phyloP scores from a whole-genome alignment of 2,888 invertebrate species.

The Hyles lineata region DNA sequence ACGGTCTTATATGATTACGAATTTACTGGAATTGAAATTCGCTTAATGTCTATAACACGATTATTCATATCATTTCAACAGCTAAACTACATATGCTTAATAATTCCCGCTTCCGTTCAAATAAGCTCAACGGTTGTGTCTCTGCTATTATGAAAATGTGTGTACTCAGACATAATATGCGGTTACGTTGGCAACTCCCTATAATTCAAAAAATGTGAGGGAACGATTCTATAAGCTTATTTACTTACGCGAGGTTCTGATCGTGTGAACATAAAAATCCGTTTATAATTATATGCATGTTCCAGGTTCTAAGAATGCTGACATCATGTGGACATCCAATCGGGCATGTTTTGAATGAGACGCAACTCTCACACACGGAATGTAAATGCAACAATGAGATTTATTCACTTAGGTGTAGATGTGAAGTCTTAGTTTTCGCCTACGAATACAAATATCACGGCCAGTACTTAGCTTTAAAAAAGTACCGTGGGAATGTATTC shows the following conservation, averaged over 20 bases:
- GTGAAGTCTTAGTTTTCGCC: not conserved
- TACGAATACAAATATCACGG: not conserved
- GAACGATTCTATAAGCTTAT: not conserved
- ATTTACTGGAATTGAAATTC: no score
- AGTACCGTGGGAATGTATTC: not conserved
- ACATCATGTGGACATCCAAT: not conserved
- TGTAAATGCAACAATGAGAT: not conserved
- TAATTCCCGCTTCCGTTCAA: no score
- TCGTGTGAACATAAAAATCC: not conserved
- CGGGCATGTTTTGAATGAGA: not conserved
- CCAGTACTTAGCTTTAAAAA: not conserved
- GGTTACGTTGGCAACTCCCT: not conserved
- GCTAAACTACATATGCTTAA: no score
- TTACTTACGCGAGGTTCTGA: not conserved
- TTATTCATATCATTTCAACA: no score
- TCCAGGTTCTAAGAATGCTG: conserved; percentile 4
- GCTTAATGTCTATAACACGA: no score
- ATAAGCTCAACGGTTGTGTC: no score
- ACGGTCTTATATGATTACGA: no score
- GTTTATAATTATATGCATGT: not conserved
- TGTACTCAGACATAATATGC: not conserved
- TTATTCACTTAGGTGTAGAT: not conserved
- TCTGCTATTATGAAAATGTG: not conserved
- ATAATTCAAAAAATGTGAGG: not conserved
- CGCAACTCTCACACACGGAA: not conserved